Percentiles rank a stretch among this genome's conserved stretches.
phyloP scores from a whole-genome alignment of 2,888 invertebrate species.

The Drosophila mimetica region DNA sequence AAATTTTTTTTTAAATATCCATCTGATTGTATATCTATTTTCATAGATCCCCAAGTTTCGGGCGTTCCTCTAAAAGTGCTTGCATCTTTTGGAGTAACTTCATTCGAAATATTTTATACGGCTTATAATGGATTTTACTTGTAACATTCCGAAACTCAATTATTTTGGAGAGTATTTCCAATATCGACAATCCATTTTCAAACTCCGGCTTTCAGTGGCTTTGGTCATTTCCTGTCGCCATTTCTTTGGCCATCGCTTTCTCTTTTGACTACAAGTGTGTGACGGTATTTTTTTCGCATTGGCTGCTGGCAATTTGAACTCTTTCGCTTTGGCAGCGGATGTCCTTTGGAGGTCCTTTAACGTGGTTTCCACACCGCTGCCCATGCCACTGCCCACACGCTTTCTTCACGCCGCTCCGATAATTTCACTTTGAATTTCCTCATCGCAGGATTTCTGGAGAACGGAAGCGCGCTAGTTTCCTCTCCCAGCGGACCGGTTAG shows the following conservation, averaged over 20 bases:
- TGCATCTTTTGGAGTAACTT: too few relatives aligned
- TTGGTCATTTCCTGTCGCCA: slow-evolving; percentile 76
- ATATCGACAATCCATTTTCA: slow-evolving; percentile 3
- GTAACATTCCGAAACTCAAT: not conserved
- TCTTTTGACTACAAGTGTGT: slow-evolving; percentile 37
- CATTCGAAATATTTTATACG: too few relatives aligned
- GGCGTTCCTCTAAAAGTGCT: too few relatives aligned
- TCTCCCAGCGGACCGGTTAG: slow-evolving; percentile 33
- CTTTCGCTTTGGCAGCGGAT: slow-evolving; percentile 77
- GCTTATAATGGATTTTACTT: too few relatives aligned
- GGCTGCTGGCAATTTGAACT: slow-evolving; percentile 61
- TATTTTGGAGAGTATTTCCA: not conserved
- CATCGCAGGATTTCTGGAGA: slow-evolving; percentile 47
- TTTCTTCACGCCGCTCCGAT: slow-evolving; percentile 75
- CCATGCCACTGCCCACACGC: slow-evolving; percentile 60
- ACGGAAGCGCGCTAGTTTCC: slow-evolving; percentile 68
- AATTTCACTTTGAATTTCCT: slow-evolving; percentile 80
- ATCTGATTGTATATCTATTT: too few relatives aligned
- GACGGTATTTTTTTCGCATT: slow-evolving; percentile 12
- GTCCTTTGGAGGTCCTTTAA: slow-evolving; percentile 82
- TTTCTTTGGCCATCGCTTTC: slow-evolving; percentile 58
- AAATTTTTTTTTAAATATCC: too few relatives aligned
- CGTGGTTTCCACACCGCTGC: slow-evolving; percentile 68
- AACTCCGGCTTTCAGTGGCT: slow-evolving; percentile 55
- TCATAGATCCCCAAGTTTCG: too few relatives aligned